Conservation (phyloP, 2,888 invertebrate genomes). For the Lithosia quadra region DNA sequence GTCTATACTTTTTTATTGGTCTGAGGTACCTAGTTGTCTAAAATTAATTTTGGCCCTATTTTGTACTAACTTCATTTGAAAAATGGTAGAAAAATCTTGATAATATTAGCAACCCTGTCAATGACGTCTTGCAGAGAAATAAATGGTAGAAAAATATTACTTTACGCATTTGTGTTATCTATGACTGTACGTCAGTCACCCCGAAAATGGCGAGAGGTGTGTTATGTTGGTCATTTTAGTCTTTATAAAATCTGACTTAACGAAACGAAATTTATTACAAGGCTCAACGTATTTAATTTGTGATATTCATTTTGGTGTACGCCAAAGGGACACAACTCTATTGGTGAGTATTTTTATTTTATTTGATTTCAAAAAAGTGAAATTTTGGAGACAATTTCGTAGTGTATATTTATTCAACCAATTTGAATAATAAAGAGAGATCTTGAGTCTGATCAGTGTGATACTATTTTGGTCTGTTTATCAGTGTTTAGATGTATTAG, state of each 20-base stretch:
- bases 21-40: too few relatives aligned
- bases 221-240: slow-evolving; percentile 61
- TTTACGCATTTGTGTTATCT: slow-evolving; percentile 1
- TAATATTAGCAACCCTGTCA: too few relatives aligned
- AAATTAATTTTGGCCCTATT: too few relatives aligned
- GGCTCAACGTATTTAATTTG: slow-evolving; percentile 25
- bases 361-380: slow-evolving; percentile 41
- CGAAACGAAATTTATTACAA: slow-evolving; percentile 50
- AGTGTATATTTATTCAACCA: slow-evolving; percentile 51
- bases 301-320: slow-evolving; percentile 29
- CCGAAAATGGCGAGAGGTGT: slow-evolving; percentile 76
- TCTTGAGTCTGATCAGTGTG: slow-evolving; percentile 51
- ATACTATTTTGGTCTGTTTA: slow-evolving; percentile 53
- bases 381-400: slow-evolving; percentile 40
- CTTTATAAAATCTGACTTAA: slow-evolving; percentile 46
- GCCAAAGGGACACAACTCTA: slow-evolving; percentile 33
- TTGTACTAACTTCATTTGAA: too few relatives aligned
- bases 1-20: too few relatives aligned
- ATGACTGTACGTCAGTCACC: slow-evolving; percentile 56
- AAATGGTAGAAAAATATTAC: slow-evolving; percentile 31
- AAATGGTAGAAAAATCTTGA: too few relatives aligned
- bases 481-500: slow-evolving; percentile 46
- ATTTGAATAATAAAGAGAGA: slow-evolving; percentile 66
- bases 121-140: slow-evolving; percentile 32
- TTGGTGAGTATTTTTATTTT: slow-evolving; percentile 46